Evolutionary conservation across 1,140 invertebrate species (phyloP).

Genomic region (Drosophila hydei): DNA sequence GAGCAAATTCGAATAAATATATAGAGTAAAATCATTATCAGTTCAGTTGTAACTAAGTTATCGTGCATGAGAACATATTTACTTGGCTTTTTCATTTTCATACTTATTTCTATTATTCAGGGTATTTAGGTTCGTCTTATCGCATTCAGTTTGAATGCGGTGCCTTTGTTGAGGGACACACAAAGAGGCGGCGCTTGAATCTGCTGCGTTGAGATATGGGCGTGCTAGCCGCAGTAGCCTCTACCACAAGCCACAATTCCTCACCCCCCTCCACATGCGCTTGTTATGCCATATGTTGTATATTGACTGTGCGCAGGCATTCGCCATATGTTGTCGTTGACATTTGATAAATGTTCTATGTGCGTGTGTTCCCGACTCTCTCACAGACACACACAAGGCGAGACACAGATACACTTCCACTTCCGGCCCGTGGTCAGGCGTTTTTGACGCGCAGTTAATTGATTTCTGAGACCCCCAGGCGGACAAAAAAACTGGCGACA

Average conservation of each 20-base stretch:
- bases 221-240: neutral
- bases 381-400: slow-evolving; percentile 6
- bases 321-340: slow-evolving; percentile 59
- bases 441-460: slow-evolving; percentile 73
- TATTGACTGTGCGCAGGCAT: slow-evolving; percentile 21
- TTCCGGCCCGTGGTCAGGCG: slow-evolving; percentile 60
- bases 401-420: slow-evolving; percentile 22
- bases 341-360: slow-evolving; percentile 70
- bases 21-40: no score
- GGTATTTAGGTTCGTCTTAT: slow-evolving; percentile 3
- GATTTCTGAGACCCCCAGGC: slow-evolving; percentile 61
- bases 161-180: slow-evolving; percentile 17
- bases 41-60: no score
- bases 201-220: slow-evolving; percentile 4
- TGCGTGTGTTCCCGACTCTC: slow-evolving; percentile 6
- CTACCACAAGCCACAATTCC: slow-evolving; percentile 2
- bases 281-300: slow-evolving; percentile 46
- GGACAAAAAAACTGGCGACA: slow-evolving; percentile 33
- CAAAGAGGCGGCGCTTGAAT: neutral
- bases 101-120: neutral
- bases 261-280: neutral
- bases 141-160: neutral
- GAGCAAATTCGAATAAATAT: no score
- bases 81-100: neutral
- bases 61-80: no score